Evolutionary conservation across 1,140 invertebrate species (phyloP).

Genomic region (Calliphora vicina): DNA sequence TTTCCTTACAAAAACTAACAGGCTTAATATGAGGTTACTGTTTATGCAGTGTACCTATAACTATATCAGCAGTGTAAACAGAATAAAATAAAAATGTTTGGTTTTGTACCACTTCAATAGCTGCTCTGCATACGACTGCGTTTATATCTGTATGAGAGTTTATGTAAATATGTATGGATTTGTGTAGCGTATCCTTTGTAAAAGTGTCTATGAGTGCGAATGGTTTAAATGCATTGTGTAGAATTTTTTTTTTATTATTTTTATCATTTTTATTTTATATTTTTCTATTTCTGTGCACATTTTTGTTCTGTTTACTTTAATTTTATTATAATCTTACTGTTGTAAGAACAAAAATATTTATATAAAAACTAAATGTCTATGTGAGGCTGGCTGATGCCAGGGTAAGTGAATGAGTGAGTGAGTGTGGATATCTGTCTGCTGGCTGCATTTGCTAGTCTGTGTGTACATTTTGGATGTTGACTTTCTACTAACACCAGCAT

Average conservation of each 20-base stretch:
- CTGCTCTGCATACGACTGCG: neutral
- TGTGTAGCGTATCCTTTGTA: neutral
- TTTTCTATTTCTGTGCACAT: neutral
- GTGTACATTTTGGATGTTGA: neutral
- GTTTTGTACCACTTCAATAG: neutral
- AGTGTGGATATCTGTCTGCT: neutral
- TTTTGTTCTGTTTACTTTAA: constrained; percentile 1
- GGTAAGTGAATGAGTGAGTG: neutral
- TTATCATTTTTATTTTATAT: neutral
- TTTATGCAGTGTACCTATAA: neutral
- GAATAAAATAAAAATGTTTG: no score
- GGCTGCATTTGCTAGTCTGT: neutral
- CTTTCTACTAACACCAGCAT: neutral
- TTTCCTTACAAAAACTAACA: no score
- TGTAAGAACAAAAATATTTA: neutral
- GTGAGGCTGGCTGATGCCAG: no score
- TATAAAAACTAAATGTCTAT: no score
- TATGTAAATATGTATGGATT: neutral
- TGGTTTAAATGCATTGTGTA: neutral
- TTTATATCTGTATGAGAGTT: neutral
- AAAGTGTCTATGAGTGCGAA: neutral
- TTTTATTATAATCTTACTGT: constrained; percentile 9
- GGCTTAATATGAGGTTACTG: no score
- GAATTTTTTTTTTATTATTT: neutral
- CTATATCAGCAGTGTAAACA: no score